A percentile compares a stretch with the other conserved stretches of the same genome.
phyloP scores from a whole-genome alignment of 2,888 invertebrate genomes.

The Tetragnatha montana region DNA sequence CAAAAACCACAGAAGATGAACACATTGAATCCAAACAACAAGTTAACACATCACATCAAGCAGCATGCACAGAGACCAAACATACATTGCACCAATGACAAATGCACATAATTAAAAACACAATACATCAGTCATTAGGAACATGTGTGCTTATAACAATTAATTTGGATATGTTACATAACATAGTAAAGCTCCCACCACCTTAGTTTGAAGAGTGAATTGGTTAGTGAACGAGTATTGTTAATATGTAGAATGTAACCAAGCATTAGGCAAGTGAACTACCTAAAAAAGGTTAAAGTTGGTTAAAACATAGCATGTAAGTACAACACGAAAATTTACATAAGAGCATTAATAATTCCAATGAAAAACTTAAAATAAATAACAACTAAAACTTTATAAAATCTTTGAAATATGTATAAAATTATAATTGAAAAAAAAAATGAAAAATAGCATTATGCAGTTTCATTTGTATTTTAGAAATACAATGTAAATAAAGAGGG shows the following conservation, averaged over 20 bases:
- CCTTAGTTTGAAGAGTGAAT: conserved; percentile 24
- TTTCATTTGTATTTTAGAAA: no score
- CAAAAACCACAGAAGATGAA: conserved; percentile 53
- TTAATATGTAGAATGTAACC: neutral
- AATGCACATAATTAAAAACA: neutral
- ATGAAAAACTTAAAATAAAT: no score
- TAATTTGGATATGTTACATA: no score
- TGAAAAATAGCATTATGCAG: no score
- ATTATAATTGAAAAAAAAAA: no score
- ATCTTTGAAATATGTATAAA: no score
- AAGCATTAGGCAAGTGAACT: neutral
- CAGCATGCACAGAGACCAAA: conserved; percentile 31
- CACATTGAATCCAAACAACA: conserved; percentile 20
- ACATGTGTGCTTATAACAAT: no score
- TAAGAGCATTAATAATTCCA: no score
- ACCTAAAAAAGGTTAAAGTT: conserved; percentile 5
- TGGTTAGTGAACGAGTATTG: neutral
- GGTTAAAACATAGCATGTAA: neutral
- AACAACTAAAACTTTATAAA: no score
- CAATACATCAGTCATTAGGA: no score
- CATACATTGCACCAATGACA: neutral
- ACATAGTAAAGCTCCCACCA: conserved; percentile 53
- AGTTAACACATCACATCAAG: conserved; percentile 10
- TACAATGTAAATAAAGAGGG: no score
- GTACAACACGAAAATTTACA: neutral